phyloP scores from a whole-genome alignment of 2,888 invertebrate genomes.

The Hydraecia micacea region DNA sequence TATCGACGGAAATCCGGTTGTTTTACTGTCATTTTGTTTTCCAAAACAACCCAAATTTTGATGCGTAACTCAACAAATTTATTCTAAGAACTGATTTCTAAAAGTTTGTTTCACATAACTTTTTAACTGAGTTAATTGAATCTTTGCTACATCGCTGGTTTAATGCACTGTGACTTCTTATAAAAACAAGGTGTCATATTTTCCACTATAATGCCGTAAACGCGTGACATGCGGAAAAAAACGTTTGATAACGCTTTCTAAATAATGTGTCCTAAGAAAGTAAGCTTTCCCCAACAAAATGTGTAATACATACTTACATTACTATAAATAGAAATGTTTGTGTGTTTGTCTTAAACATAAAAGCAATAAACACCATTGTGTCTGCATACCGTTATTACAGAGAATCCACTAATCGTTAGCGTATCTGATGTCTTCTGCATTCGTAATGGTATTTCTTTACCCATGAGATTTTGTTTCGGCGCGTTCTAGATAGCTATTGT shows the following conservation, averaged over 20 bases:
- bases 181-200: slow-evolving; percentile 23
- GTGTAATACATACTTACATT: slow-evolving; percentile 23
- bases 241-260: slow-evolving; percentile 44
- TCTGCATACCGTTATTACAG: slow-evolving; percentile 60
- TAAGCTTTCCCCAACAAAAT: slow-evolving; percentile 26
- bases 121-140: not conserved
- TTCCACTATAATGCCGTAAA: slow-evolving; percentile 21
- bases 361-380: slow-evolving; percentile 51
- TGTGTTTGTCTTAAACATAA: slow-evolving; percentile 36
- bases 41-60: not conserved
- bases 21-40: not conserved
- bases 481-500: slow-evolving; percentile 52
- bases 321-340: slow-evolving; percentile 28
- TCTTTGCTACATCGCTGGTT: no score
- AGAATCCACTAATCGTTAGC: slow-evolving; percentile 59
- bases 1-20: slow-evolving; percentile 22
- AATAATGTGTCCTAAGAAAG: slow-evolving; percentile 49
- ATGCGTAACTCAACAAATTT: not conserved
- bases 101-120: not conserved
- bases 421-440: slow-evolving; percentile 60
- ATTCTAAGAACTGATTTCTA: not conserved
- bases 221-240: slow-evolving; percentile 38
- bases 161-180: not conserved
- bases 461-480: slow-evolving; percentile 57
- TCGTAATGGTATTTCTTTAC: slow-evolving; percentile 60